These are phyloP conservation scores for Engraulis encrasicolus DNA, from an alignment of 2,113 vertebrate genomes.

Conservation along the genomic window DNA sequence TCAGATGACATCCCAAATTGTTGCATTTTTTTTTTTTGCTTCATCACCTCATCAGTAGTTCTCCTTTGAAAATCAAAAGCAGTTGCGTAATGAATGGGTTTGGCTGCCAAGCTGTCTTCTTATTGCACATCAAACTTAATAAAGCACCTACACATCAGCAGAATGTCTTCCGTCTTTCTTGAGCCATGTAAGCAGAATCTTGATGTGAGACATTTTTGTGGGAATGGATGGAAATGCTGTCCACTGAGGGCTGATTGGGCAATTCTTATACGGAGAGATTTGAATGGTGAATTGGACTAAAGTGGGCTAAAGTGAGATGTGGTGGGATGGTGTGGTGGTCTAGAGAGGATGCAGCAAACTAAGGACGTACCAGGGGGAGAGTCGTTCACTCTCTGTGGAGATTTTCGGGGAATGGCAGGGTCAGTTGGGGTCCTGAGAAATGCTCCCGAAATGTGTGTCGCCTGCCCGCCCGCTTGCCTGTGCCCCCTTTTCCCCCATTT, in stretches of 20 bases:
- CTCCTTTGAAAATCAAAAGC: too few relatives aligned
- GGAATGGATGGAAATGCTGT: neutral
- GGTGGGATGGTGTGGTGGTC: conserved; percentile 34
- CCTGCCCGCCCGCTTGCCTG: conserved; percentile 21
- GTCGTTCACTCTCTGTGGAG: conserved; percentile 49
- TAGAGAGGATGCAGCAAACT: neutral
- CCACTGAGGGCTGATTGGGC: neutral
- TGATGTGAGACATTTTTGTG: neutral
- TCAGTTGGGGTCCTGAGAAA: conserved; percentile 73
- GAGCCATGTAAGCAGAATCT: neutral
- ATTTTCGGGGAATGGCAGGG: conserved; percentile 58
- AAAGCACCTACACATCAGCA: too few relatives aligned
- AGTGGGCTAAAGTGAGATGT: neutral
- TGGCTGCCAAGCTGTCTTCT: too few relatives aligned
- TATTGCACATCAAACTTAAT: too few relatives aligned
- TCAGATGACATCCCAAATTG: too few relatives aligned
- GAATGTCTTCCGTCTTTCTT: too few relatives aligned
- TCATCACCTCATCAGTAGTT: too few relatives aligned
- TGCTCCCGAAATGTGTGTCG: conserved; percentile 42
- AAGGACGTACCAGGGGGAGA: conserved; percentile 30
- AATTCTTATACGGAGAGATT: neutral
- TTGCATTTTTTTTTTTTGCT: too few relatives aligned
- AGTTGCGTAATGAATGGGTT: too few relatives aligned
- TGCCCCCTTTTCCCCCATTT: conserved; percentile 27
- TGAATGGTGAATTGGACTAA: neutral